Percentiles rank a stretch among this genome's conserved stretches.
phyloP scores from a whole-genome alignment of 92 coral and sea anemone species.

The Phenganax stokvisi region DNA sequence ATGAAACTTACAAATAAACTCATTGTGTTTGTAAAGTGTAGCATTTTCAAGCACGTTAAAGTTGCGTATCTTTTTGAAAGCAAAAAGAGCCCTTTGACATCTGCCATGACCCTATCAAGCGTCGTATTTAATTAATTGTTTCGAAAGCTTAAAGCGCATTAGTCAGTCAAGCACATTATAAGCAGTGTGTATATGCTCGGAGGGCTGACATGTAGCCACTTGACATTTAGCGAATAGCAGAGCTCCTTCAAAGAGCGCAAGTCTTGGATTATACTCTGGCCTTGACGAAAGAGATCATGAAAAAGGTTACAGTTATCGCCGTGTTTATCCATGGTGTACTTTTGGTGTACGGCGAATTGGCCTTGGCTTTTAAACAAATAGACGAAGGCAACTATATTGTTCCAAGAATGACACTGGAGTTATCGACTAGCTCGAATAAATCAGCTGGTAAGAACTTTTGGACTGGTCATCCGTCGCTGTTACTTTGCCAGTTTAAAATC shows the following conservation, averaged over 20 bases:
- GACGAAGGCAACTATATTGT: conserved; percentile 38
- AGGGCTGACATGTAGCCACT: conserved; percentile 23
- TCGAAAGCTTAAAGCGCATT: conserved; percentile 40
- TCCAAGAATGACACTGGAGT: conserved; percentile 8
- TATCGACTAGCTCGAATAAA: conserved; percentile 8
- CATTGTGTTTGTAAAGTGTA: conserved; percentile 1
- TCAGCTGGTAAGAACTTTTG: conserved; percentile 18
- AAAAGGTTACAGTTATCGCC: background rate
- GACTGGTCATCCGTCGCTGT: background rate
- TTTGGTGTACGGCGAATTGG: background rate
- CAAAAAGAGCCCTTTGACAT: conserved; percentile 7
- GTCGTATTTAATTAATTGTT: conserved; percentile 43
- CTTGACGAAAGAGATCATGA: conserved; percentile 29
- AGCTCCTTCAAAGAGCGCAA: conserved; percentile 1
- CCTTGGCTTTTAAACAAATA: conserved; percentile 17
- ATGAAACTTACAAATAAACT: conserved; percentile 4
- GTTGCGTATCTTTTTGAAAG: conserved; percentile 24
- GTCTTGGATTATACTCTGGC: background rate
- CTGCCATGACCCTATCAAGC: conserved; percentile 35
- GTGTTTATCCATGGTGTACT: background rate
- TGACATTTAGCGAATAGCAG: conserved; percentile 35
- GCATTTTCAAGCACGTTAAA: conserved; percentile 15
- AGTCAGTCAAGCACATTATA: conserved; percentile 39
- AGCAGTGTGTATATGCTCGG: conserved; percentile 32
- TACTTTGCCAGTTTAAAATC: background rate